A percentile compares a stretch with the other conserved stretches of the same genome.
Evolutionary conservation across 1,140 invertebrate species (phyloP).

Genomic region (Bombus balteatus): DNA sequence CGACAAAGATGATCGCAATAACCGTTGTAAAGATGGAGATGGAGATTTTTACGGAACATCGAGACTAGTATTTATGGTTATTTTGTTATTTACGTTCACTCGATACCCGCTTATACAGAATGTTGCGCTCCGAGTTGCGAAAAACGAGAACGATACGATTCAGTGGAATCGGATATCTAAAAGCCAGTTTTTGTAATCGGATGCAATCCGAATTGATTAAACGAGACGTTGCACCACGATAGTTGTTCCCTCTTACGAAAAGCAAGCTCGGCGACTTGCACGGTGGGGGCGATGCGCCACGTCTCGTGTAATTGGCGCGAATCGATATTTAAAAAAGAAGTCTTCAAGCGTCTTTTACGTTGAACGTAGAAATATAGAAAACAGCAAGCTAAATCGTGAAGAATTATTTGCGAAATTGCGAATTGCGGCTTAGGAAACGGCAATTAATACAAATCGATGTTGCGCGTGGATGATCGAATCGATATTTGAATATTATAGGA

Average conservation of each 20-base stretch:
- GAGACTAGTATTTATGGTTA: background rate
- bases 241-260: slow-evolving; percentile 41
- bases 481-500: too few species aligned
- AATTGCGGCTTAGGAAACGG: too few species aligned
- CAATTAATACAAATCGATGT: accelerated
- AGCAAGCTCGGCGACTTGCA: background rate
- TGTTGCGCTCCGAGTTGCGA: slow-evolving; percentile 9
- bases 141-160: slow-evolving; percentile 37
- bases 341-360: too few species aligned
- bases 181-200: slow-evolving; percentile 48
- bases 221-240: slow-evolving; percentile 41
- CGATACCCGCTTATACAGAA: slow-evolving; percentile 4
- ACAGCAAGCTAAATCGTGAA: too few species aligned
- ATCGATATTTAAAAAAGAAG: background rate
- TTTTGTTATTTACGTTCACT: background rate
- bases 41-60: too few species aligned
- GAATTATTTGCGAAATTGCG: too few species aligned
- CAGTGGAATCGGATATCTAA: slow-evolving; percentile 45
- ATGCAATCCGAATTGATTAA: slow-evolving; percentile 51
- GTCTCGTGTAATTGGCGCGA: background rate
- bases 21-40: background rate
- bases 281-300: slow-evolving; percentile 14
- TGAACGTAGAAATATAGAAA: too few species aligned
- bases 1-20: background rate
- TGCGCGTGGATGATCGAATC: too few species aligned